These are phyloP conservation scores for Hozukius guyotensis DNA, from an alignment of 2,797 vertebrate genomes.

Conservation along the genomic window DNA sequence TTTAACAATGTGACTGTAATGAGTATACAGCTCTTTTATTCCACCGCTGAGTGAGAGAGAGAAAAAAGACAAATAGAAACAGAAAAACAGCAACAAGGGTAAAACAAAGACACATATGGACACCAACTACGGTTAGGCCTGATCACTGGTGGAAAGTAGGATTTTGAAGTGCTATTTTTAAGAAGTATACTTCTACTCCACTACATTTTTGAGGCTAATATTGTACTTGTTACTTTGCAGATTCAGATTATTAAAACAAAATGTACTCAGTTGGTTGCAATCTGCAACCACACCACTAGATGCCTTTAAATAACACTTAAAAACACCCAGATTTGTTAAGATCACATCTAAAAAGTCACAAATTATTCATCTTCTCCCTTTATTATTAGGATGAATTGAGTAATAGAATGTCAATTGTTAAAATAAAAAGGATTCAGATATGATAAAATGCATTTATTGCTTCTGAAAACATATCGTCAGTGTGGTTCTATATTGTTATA, in stretches of 20 bases:
- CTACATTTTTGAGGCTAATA: background rate
- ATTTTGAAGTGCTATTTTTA: rapidly evolving
- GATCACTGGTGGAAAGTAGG: background rate
- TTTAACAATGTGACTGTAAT: constrained; percentile 39
- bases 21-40: background rate
- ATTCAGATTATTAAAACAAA: background rate
- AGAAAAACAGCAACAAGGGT: background rate
- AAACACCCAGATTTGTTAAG: too few species aligned
- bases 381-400: rapidly evolving
- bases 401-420: rapidly evolving
- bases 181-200: background rate
- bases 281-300: rapidly evolving
- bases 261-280: too few species aligned
- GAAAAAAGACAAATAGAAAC: background rate
- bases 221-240: background rate
- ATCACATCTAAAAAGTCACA: rapidly evolving
- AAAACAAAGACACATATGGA: background rate
- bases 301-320: too few species aligned
- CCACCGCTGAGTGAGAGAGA: background rate
- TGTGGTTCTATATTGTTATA: background rate
- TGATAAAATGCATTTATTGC: rapidly evolving
- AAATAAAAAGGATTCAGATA: too few species aligned
- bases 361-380: too few species aligned
- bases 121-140: too few species aligned
- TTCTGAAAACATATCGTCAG: too few species aligned